phyloP scores from a whole-genome alignment of 2,797 vertebrate species.

The Poecilia picta region DNA sequence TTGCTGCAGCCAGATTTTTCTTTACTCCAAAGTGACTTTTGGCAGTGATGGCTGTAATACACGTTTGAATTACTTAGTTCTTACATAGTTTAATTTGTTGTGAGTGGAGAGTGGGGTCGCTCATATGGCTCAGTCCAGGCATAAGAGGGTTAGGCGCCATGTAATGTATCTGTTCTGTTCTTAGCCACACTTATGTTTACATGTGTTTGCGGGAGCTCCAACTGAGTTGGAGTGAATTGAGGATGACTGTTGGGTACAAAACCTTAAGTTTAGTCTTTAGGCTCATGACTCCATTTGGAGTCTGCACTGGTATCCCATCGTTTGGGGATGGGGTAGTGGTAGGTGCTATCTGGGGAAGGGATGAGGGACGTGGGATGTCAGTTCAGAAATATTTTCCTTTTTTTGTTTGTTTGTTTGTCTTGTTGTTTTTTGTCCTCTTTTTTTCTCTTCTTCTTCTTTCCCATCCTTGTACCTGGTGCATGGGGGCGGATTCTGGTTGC shows the following conservation, averaged over 20 bases:
- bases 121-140: too few species aligned
- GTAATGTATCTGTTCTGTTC: background rate
- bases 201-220: background rate
- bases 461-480: background rate
- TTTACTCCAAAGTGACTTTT: background rate
- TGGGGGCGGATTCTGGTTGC: background rate
- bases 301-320: background rate
- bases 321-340: background rate
- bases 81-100: background rate
- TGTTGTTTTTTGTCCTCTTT: background rate
- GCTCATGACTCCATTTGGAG: background rate
- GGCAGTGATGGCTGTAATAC: background rate
- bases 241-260: background rate
- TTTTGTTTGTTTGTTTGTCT: too few species aligned
- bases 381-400: background rate
- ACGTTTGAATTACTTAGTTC: background rate
- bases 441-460: too few species aligned
- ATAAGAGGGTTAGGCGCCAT: too few species aligned
- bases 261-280: background rate
- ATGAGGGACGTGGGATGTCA: fast-evolving
- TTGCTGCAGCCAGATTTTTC: background rate
- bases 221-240: background rate
- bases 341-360: background rate
- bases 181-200: background rate
- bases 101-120: too few species aligned